These are phyloP conservation scores for Chunga burmeisteri DNA, from an alignment of 2,113 vertebrate species.

Conservation along the genomic window DNA sequence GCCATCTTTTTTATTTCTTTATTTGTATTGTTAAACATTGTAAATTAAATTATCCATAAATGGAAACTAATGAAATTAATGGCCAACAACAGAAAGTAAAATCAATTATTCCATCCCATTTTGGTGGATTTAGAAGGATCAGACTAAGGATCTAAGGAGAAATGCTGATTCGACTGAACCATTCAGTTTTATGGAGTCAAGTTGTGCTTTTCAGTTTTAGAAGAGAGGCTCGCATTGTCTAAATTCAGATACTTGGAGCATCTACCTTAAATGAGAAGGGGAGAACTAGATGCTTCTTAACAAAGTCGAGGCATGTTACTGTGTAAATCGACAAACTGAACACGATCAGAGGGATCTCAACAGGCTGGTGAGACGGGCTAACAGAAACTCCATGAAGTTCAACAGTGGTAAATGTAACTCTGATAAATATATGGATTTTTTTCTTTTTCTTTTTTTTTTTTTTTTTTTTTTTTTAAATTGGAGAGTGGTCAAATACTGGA, in stretches of 20 bases:
- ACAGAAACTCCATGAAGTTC: background rate
- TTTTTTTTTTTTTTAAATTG: background rate
- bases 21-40: background rate
- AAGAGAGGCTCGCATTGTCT: background rate
- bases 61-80: background rate
- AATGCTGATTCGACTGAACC: background rate
- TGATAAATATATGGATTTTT: background rate
- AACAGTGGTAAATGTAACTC: background rate
- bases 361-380: background rate
- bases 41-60: background rate
- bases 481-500: background rate
- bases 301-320: rapidly evolving
- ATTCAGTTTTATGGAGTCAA: background rate
- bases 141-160: background rate
- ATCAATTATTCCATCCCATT: rapidly evolving
- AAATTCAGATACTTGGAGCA: rapidly evolving
- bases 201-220: background rate
- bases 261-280: background rate
- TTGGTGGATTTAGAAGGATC: background rate
- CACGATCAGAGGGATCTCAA: background rate
- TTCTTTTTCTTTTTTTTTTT: too few relatives aligned
- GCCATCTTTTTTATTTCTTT: background rate
- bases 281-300: background rate
- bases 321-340: background rate
- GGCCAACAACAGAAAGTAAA: background rate